phyloP scores from a whole-genome alignment of 2,888 invertebrate genomes.

The Abrostola triplasia region DNA sequence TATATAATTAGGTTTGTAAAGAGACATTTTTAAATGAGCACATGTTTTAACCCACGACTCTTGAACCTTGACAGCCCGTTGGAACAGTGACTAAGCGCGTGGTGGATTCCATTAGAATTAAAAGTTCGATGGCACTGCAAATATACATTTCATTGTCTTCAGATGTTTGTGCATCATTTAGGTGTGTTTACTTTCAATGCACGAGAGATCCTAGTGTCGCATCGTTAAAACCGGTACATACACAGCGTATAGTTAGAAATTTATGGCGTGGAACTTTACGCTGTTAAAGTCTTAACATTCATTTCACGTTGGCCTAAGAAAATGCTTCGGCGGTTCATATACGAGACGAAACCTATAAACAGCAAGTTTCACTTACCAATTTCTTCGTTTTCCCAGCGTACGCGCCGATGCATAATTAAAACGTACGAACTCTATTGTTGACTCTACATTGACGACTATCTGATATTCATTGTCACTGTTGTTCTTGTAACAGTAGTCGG shows the following conservation, averaged over 20 bases:
- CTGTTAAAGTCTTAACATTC: background rate
- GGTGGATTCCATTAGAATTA: too few relatives aligned
- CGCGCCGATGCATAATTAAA: background rate
- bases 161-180: too few relatives aligned
- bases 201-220: too few relatives aligned
- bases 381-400: slow-evolving; percentile 3
- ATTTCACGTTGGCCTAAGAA: background rate
- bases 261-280: background rate
- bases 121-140: too few relatives aligned
- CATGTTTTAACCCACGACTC: too few relatives aligned
- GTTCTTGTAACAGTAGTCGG: slow-evolving; percentile 11
- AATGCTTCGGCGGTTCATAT: background rate
- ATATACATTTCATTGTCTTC: too few relatives aligned
- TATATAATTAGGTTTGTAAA: too few relatives aligned
- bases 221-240: background rate
- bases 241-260: background rate
- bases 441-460: background rate
- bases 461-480: background rate
- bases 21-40: too few relatives aligned
- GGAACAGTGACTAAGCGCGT: too few relatives aligned
- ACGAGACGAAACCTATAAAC: background rate
- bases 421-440: background rate
- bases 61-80: too few relatives aligned
- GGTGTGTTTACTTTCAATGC: too few relatives aligned
- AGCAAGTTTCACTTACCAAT: background rate